Percentiles rank a stretch among this genome's conserved stretches.
phyloP scores from a whole-genome alignment of 35 echinoderm and acorn worm species.

The Hemicentrotus pulcherrimus region DNA sequence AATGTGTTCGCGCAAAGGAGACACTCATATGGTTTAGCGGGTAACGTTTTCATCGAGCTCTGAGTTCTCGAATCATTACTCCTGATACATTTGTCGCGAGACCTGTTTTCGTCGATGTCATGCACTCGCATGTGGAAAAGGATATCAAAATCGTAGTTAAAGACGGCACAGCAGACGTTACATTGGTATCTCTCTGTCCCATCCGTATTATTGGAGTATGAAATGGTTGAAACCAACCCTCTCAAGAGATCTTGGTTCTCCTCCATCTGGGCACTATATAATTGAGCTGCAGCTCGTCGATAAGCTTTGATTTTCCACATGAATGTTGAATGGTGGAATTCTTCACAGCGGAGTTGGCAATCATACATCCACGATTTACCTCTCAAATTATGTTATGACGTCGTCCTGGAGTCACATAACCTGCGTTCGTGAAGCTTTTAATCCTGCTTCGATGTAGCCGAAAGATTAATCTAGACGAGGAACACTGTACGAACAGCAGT shows the following conservation, averaged over 20 bases:
- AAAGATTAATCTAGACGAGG: too few relatives aligned
- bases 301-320: too few relatives aligned
- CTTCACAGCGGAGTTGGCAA: too few relatives aligned
- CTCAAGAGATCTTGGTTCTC: background rate
- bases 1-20: background rate
- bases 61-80: background rate
- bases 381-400: too few relatives aligned
- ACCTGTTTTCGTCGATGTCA: background rate
- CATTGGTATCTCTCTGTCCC: background rate
- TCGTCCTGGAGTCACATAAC: too few relatives aligned
- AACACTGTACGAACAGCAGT: too few relatives aligned
- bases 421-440: too few relatives aligned
- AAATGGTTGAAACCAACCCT: background rate
- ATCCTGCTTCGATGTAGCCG: too few relatives aligned
- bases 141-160: background rate
- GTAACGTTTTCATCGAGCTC: background rate
- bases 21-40: background rate
- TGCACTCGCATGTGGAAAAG: background rate
- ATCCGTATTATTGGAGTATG: background rate
- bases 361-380: too few relatives aligned
- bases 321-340: too few relatives aligned
- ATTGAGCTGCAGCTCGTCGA: too few relatives aligned
- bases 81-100: background rate
- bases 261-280: background rate
- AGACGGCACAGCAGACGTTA: background rate